A percentile compares a stretch with the other conserved stretches of the same genome.
These are phyloP conservation scores for Hypsopygia costalis DNA, from an alignment of 2,888 invertebrate genomes.

Conservation along the genomic window DNA sequence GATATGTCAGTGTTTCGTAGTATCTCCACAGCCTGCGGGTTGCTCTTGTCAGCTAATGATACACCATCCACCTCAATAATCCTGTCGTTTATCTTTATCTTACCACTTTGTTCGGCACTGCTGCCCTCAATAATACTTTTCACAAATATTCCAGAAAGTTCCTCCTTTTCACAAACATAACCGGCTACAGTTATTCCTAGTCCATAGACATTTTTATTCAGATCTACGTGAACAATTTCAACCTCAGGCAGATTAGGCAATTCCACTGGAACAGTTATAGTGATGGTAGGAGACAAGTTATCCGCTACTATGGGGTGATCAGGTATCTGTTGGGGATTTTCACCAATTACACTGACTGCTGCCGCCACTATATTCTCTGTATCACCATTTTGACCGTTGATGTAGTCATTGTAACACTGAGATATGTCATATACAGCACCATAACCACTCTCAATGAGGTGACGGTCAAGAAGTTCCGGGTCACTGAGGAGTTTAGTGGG, in stretches of 20 bases:
- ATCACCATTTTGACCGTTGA: conserved; percentile 58
- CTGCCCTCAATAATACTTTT: conserved; percentile 98
- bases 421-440: conserved; percentile 78
- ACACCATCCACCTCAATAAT: conserved; percentile 97
- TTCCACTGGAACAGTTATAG: conserved; percentile 72
- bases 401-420: conserved; percentile 61
- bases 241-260: conserved; percentile 90
- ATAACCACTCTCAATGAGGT: conserved; percentile 89
- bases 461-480: conserved; percentile 93
- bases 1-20: conserved; percentile 95
- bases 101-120: conserved; percentile 94
- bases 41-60: conserved; percentile 94
- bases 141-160: conserved; percentile 99
- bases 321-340: conserved; percentile 64
- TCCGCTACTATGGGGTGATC: conserved; percentile 58
- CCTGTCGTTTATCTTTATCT: conserved; percentile 97
- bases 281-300: conserved; percentile 64
- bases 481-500: conserved; percentile 95
- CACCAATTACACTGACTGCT: conserved; percentile 67
- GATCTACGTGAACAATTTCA: conserved; percentile 93
- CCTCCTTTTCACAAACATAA: conserved; percentile 98
- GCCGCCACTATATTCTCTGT: conserved; percentile 54
- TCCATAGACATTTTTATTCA: conserved; percentile 95
- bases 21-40: conserved; percentile 98
- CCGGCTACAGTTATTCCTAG: conserved; percentile 98